Percentiles rank a stretch among this genome's conserved stretches.
phyloP scores from a whole-genome alignment of 1,140 invertebrate genomes.

The Mactra quadrangularis region DNA sequence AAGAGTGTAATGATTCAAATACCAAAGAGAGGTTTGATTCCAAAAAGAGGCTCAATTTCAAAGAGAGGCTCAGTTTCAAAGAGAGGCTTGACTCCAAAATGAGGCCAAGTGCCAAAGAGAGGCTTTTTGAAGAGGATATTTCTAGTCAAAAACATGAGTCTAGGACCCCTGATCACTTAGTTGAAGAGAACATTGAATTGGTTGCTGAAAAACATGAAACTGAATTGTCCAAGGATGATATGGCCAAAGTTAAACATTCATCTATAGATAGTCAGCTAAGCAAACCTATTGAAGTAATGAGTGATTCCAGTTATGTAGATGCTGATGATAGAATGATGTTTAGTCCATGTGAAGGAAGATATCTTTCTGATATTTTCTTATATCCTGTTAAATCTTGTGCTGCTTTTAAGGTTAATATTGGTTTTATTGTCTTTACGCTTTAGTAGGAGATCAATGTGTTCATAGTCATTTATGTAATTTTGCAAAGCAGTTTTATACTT shows the following conservation, averaged over 20 bases:
- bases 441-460: no score
- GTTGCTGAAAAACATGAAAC: slow-evolving; percentile 31
- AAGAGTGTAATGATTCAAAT: no score
- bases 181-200: not conserved
- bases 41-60: no score
- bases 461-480: no score
- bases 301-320: not conserved
- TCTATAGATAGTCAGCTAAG: not conserved
- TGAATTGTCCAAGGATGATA: not conserved
- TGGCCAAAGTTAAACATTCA: not conserved
- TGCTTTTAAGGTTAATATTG: slow-evolving; percentile 87
- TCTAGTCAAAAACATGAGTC: no score
- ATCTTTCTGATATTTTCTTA: slow-evolving; percentile 89
- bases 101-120: no score
- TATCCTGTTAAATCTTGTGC: slow-evolving; percentile 98
- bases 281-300: not conserved
- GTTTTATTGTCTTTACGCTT: no score
- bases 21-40: no score
- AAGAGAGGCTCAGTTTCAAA: no score
- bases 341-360: slow-evolving; percentile 57
- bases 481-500: no score
- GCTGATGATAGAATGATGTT: slow-evolving; percentile 27
- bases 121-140: no score
- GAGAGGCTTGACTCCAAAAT: no score
- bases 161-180: not conserved